These are phyloP conservation scores for Agrilus planipennis DNA, from an alignment of 1,140 invertebrate genomes.

Conservation along the genomic window DNA sequence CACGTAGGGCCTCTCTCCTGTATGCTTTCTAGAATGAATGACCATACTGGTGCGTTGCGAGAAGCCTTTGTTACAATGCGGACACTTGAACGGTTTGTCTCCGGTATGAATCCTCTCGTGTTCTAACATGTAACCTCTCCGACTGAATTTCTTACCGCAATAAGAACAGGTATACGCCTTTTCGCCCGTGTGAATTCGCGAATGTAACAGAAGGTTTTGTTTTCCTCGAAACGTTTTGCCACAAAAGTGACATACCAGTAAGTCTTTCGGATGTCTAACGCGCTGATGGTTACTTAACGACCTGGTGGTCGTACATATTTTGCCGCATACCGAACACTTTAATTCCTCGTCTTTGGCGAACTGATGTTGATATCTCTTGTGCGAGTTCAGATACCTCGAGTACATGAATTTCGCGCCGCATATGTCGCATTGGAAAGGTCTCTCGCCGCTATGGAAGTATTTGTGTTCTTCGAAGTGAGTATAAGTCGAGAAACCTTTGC, in stretches of 20 bases:
- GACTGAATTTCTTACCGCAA: slow-evolving; percentile 62
- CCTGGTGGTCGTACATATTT: too few species aligned
- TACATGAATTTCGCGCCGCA: slow-evolving; percentile 52
- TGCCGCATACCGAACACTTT: too few species aligned
- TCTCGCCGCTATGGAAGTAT: slow-evolving; percentile 60
- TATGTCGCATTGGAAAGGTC: slow-evolving; percentile 58
- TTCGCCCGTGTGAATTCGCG: slow-evolving; percentile 69
- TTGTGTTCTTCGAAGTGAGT: slow-evolving; percentile 41
- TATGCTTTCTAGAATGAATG: slow-evolving; percentile 29
- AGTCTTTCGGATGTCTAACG: too few species aligned
- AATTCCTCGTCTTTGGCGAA: slow-evolving; percentile 69
- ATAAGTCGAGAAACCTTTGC: slow-evolving; percentile 1
- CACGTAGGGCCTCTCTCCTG: slow-evolving; percentile 26
- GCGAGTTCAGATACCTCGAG: slow-evolving; percentile 45
- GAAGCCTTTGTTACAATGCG: neutral
- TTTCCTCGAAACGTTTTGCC: too few species aligned
- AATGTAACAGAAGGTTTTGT: slow-evolving; percentile 39
- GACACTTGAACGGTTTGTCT: slow-evolving; percentile 45
- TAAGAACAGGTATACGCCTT: slow-evolving; percentile 65
- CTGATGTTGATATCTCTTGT: slow-evolving; percentile 59
- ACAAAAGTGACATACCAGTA: too few species aligned
- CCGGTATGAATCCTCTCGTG: slow-evolving; percentile 15
- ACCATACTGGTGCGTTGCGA: slow-evolving; percentile 27
- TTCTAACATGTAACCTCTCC: slow-evolving; percentile 36
- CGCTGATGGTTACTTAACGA: too few species aligned